Percentiles rank a stretch among this genome's conserved stretches.
These are phyloP conservation scores for Beroe ovata DNA, from an alignment of 37 sponge, comb jelly and placozoan genomes.

Conservation along the genomic window DNA sequence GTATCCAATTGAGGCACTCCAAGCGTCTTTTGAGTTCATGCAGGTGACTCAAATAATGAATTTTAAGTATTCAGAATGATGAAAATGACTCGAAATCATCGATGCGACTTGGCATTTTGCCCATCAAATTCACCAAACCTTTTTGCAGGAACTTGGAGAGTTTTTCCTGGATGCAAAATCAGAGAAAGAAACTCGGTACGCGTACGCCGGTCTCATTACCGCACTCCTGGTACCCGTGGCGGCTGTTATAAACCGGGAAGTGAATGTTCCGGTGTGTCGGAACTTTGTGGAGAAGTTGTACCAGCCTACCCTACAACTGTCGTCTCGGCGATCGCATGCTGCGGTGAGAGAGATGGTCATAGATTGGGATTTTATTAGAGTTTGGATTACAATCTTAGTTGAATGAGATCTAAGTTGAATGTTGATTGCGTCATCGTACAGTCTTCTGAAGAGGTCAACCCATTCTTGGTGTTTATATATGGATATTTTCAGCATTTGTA, in stretches of 20 bases:
- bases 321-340: constrained; percentile 61
- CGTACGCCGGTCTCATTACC: constrained; percentile 66
- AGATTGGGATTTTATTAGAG: background rate
- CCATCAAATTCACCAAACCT: background rate
- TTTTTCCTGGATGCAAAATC: constrained; percentile 49
- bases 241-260: constrained; percentile 72
- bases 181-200: constrained; percentile 49
- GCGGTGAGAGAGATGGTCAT: too few relatives aligned
- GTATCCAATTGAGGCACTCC: constrained; percentile 96
- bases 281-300: constrained; percentile 90
- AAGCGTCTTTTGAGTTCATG: constrained; percentile 89
- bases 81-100: too few relatives aligned
- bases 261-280: constrained; percentile 85
- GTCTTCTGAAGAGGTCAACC: too few relatives aligned
- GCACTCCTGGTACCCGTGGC: constrained; percentile 49
- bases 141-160: constrained; percentile 21
- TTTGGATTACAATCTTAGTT: too few relatives aligned
- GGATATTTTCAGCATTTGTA: constrained; percentile 70
- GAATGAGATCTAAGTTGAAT: too few relatives aligned
- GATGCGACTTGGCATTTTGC: too few relatives aligned
- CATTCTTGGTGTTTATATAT: too few relatives aligned
- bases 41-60: too few relatives aligned
- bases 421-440: too few relatives aligned
- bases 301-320: constrained; percentile 75
- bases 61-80: too few relatives aligned